A percentile compares a stretch with the other conserved stretches of the same genome.
These are phyloP conservation scores for Phoxinus phoxinus DNA, from an alignment of 2,113 vertebrate species.

Conservation along the genomic window DNA sequence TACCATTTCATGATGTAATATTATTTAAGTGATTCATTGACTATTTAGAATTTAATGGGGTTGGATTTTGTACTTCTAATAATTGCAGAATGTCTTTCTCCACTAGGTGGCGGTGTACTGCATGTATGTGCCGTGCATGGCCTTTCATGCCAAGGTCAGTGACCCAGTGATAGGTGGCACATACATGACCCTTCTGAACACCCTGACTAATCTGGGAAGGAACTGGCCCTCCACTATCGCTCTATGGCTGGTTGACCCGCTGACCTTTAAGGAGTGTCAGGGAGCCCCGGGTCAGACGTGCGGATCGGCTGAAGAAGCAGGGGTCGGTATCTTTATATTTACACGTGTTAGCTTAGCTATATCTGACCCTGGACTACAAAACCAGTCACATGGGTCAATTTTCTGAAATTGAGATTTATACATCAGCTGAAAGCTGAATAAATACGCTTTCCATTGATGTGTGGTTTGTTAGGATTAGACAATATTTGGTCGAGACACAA, in stretches of 20 bases:
- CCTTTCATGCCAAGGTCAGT: conserved; percentile 96
- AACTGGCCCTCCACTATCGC: conserved; percentile 97
- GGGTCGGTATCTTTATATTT: conserved; percentile 67
- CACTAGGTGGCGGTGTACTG: conserved; percentile 90
- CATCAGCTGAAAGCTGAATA: too few relatives aligned
- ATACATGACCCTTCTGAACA: conserved; percentile 98
- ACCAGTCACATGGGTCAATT: too few relatives aligned
- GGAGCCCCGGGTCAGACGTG: conserved; percentile 84
- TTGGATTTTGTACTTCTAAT: not conserved
- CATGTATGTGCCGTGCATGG: conserved; percentile 98
- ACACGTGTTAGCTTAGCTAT: not conserved
- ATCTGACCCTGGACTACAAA: too few relatives aligned
- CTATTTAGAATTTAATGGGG: too few relatives aligned
- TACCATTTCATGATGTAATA: too few relatives aligned
- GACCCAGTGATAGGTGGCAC: conserved; percentile 96
- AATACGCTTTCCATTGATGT: too few relatives aligned
- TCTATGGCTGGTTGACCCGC: conserved; percentile 94
- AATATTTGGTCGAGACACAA: too few relatives aligned
- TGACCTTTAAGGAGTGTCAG: conserved; percentile 89
- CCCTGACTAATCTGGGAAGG: conserved; percentile 92
- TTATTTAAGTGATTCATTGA: too few relatives aligned
- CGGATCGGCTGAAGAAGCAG: conserved; percentile 73
- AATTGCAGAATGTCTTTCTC: conserved; percentile 3
- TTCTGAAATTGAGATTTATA: too few relatives aligned
- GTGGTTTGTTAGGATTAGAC: too few relatives aligned